Conservation (phyloP, 2,797 vertebrate genomes). For the Falco naumanni region DNA sequence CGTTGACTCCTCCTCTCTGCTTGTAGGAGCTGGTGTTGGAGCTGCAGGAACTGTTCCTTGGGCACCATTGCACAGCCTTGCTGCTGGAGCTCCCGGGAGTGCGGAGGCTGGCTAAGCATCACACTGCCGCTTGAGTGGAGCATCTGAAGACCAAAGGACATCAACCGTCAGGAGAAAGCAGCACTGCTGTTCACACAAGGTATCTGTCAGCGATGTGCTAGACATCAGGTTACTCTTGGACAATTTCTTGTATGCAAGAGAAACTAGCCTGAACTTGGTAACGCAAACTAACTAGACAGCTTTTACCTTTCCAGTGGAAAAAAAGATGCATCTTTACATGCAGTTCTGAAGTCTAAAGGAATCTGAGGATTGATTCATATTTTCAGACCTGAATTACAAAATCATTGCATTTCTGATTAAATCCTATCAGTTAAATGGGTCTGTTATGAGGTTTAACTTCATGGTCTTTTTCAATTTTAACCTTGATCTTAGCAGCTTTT, state of each 20-base stretch:
- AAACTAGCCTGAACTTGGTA: fast-evolving
- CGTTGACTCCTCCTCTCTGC: constrained; percentile 80
- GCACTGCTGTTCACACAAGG: fast-evolving
- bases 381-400: background rate
- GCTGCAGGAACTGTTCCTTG: constrained; percentile 78
- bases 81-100: constrained; percentile 76
- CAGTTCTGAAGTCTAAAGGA: background rate
- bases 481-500: background rate
- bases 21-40: constrained; percentile 81
- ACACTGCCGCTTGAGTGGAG: constrained; percentile 68
- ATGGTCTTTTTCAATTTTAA: background rate
- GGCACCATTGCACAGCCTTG: constrained; percentile 76
- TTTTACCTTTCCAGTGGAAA: background rate
- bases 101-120: constrained; percentile 71
- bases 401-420: background rate
- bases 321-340: background rate
- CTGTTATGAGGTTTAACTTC: background rate
- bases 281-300: fast-evolving
- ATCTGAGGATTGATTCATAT: background rate
- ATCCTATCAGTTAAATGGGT: background rate
- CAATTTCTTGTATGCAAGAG: fast-evolving
- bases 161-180: background rate
- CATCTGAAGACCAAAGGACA: constrained; percentile 55
- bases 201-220: fast-evolving
- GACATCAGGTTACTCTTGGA: no score